A percentile compares a stretch with the other conserved stretches of the same genome.
phyloP scores from a whole-genome alignment of 2,797 vertebrate species.

The Trematomus bernacchii region DNA sequence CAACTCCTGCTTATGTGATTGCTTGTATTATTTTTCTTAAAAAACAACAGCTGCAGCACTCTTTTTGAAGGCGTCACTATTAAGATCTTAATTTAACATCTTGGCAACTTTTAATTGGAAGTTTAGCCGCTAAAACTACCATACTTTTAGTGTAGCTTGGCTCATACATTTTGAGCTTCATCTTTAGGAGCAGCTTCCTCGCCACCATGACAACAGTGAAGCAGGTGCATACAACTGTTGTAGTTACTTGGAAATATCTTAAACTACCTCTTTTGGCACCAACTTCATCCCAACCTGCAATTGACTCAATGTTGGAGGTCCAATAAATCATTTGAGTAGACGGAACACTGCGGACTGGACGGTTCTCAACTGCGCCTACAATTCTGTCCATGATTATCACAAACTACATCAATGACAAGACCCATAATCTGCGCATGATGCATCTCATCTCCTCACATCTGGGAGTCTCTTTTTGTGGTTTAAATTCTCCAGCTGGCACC shows the following conservation, averaged over 20 bases:
- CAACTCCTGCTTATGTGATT: no score
- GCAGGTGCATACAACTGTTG: neutral
- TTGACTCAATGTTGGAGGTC: neutral
- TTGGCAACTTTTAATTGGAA: no score
- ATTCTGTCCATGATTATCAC: neutral
- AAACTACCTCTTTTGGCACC: neutral
- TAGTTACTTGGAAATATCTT: neutral
- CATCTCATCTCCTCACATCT: slow-evolving; percentile 31
- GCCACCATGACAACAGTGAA: no score
- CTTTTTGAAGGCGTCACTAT: no score
- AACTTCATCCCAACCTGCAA: neutral
- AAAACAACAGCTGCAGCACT: no score
- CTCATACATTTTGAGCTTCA: neutral
- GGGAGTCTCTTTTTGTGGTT: slow-evolving; percentile 22
- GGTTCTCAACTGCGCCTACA: slow-evolving; percentile 3
- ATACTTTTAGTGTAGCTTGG: no score
- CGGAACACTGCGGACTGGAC: neutral
- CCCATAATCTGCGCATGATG: neutral
- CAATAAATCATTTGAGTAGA: neutral
- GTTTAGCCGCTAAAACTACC: no score
- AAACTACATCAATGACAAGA: neutral
- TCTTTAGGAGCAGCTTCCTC: neutral
- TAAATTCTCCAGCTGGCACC: slow-evolving; percentile 43
- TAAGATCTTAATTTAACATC: no score
- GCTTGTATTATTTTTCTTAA: no score